A percentile compares a stretch with the other conserved stretches of the same genome.
phyloP scores from a whole-genome alignment of 2,888 invertebrate genomes.

The Pseudococcus viburni region DNA sequence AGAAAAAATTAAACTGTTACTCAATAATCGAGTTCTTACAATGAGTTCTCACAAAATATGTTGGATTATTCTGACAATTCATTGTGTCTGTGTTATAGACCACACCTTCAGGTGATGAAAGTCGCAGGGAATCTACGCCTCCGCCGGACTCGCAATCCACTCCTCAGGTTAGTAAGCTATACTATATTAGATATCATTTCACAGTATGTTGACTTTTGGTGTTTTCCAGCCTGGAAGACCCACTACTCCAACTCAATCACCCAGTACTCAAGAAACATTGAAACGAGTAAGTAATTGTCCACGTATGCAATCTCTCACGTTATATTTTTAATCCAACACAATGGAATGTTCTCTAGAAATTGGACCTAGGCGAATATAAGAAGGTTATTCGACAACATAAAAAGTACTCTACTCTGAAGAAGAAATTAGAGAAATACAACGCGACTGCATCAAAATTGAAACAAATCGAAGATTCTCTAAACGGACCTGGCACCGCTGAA shows the following conservation, averaged over 20 bases:
- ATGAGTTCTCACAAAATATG: background rate
- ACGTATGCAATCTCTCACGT: background rate
- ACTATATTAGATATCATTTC: background rate
- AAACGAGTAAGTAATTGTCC: conserved; percentile 62
- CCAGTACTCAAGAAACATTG: conserved; percentile 61
- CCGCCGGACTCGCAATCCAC: background rate
- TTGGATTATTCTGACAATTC: background rate
- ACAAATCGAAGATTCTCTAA: conserved; percentile 77
- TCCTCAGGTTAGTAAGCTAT: background rate
- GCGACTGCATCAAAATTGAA: conserved; percentile 79
- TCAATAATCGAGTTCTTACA: background rate
- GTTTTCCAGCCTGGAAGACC: conserved; percentile 54
- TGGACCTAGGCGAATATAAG: conserved; percentile 80
- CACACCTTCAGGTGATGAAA: background rate
- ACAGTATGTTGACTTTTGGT: background rate
- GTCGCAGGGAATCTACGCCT: background rate
- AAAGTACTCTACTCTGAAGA: conserved; percentile 70
- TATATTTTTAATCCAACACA: too few species aligned
- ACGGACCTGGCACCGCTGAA: conserved; percentile 70
- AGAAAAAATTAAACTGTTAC: background rate
- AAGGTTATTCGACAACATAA: conserved; percentile 75
- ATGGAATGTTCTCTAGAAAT: conserved; percentile 72
- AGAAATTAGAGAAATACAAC: conserved; percentile 80
- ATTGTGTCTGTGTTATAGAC: background rate
- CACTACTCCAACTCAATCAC: conserved; percentile 67